Evolutionary conservation across 2,888 invertebrate species (phyloP).

Genomic region (Drosophila emarginata): DNA sequence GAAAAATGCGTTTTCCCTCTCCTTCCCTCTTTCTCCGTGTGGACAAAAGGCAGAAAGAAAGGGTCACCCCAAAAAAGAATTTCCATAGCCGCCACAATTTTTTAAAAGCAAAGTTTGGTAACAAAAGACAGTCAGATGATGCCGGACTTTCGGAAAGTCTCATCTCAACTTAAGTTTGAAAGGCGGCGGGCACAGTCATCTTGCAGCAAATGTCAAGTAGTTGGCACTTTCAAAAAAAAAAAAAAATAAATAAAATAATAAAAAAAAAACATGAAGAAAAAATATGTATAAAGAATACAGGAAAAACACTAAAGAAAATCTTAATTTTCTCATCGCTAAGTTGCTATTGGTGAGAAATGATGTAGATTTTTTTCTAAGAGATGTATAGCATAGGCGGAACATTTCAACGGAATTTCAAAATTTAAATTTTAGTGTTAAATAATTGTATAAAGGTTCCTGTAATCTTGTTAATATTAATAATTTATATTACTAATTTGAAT

Average conservation of each 20-base stretch:
- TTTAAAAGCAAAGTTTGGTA: conserved; percentile 37
- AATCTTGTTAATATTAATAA: too few relatives aligned
- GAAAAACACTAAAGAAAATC: conserved; percentile 7
- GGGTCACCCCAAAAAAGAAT: conserved; percentile 29
- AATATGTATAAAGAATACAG: too few relatives aligned
- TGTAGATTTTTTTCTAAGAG: conserved; percentile 49
- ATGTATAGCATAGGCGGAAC: background rate
- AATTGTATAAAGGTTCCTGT: too few relatives aligned
- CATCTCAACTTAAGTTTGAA: conserved; percentile 25
- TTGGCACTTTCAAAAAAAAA: conserved; percentile 67
- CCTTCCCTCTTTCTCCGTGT: background rate
- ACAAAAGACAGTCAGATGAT: conserved; percentile 45
- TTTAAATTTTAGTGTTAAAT: too few relatives aligned
- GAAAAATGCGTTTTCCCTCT: conserved; percentile 46
- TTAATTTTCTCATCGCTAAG: conserved; percentile 20
- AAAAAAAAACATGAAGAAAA: conserved; percentile 29
- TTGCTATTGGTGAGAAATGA: conserved; percentile 69
- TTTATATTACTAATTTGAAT: too few relatives aligned
- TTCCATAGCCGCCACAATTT: conserved; percentile 17
- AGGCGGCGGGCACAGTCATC: conserved; percentile 11
- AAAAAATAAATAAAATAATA: conserved; percentile 20
- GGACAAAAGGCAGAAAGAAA: conserved; percentile 33
- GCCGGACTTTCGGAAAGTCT: conserved; percentile 60
- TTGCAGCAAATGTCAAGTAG: conserved; percentile 66
- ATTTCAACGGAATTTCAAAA: too few relatives aligned